phyloP scores from a whole-genome alignment of 2,888 invertebrate species.

The Euplagia quadripunctaria region DNA sequence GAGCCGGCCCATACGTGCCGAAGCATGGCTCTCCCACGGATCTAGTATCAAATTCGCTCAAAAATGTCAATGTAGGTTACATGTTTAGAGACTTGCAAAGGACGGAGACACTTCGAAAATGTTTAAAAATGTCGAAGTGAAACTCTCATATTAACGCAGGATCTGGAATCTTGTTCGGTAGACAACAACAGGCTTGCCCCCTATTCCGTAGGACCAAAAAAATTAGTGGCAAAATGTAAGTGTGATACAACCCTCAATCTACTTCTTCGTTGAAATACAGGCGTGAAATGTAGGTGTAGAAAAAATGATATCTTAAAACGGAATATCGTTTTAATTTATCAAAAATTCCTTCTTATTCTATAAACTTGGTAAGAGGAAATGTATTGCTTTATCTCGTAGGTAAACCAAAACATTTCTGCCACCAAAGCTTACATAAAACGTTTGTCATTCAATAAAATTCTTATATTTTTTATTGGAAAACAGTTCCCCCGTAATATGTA shows the following conservation, averaged over 20 bases:
- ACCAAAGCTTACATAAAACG: constrained; percentile 24
- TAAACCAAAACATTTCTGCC: constrained; percentile 8
- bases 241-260: not conserved
- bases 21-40: too few relatives aligned
- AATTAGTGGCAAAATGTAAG: not conserved
- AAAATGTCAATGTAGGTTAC: too few relatives aligned
- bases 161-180: too few relatives aligned
- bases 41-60: too few relatives aligned
- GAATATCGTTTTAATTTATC: too few relatives aligned
- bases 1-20: too few relatives aligned
- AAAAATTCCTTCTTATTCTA: too few relatives aligned
- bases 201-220: not conserved
- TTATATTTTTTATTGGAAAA: constrained; percentile 35
- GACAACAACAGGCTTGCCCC: not conserved
- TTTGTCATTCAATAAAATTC: constrained; percentile 42
- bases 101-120: too few relatives aligned
- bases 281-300: not conserved
- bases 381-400: not conserved
- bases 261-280: too few relatives aligned
- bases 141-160: too few relatives aligned
- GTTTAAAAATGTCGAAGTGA: too few relatives aligned
- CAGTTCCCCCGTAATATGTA: constrained; percentile 34
- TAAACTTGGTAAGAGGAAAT: not conserved
- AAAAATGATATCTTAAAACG: not conserved
- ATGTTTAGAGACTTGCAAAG: too few relatives aligned